phyloP scores from a whole-genome alignment of 2,888 invertebrate genomes.

The Dicycla oo region DNA sequence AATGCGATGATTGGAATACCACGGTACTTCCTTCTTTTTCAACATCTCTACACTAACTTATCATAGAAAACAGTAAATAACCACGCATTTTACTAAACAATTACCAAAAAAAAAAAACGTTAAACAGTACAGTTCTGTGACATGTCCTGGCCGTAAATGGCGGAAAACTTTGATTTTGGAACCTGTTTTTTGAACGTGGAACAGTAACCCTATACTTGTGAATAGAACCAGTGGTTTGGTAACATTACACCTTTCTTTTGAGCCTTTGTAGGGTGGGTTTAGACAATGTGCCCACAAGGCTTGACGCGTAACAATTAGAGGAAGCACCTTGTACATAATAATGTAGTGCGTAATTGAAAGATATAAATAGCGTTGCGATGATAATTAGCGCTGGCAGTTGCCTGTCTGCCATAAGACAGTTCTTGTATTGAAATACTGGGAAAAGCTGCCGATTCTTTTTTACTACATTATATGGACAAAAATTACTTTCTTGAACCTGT shows the following conservation, averaged over 20 bases:
- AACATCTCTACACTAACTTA: conserved; percentile 80
- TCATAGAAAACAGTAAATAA: conserved; percentile 58
- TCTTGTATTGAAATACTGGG: conserved; percentile 38
- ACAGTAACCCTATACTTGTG: conserved; percentile 61
- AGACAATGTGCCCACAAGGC: conserved; percentile 74
- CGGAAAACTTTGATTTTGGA: conserved; percentile 71
- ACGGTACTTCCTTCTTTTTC: conserved; percentile 86
- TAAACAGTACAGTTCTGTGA: conserved; percentile 58
- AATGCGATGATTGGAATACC: conserved; percentile 84
- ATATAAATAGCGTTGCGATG: conserved; percentile 70
- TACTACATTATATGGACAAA: conserved; percentile 4
- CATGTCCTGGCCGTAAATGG: conserved; percentile 75
- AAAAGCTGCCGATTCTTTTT: conserved; percentile 27
- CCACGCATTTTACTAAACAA: conserved; percentile 66
- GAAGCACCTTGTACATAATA: conserved; percentile 66
- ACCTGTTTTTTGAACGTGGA: conserved; percentile 75
- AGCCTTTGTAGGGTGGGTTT: conserved; percentile 68
- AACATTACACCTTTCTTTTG: conserved; percentile 76
- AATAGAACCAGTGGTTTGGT: conserved; percentile 64
- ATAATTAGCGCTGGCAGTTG: conserved; percentile 63
- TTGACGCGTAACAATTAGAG: conserved; percentile 65
- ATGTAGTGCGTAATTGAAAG: conserved; percentile 59
- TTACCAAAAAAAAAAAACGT: conserved; percentile 48
- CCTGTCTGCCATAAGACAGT: conserved; percentile 43
- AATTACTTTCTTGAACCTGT: conserved; percentile 23